Evolutionary conservation across 2,888 invertebrate species (phyloP).

Genomic region (Caenorhabditis parvicauda): DNA sequence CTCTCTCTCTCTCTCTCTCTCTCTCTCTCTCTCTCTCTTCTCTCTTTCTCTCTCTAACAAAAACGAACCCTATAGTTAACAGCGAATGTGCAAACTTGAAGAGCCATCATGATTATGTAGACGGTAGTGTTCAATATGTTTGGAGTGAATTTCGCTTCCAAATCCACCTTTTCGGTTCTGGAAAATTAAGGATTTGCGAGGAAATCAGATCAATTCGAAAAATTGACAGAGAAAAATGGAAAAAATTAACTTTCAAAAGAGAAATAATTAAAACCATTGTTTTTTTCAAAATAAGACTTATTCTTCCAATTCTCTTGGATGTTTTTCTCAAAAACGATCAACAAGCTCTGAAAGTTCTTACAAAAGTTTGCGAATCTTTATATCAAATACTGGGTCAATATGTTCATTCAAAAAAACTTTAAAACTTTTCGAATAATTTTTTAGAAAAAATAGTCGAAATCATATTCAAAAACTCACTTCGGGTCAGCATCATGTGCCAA

Average conservation of each 20-base stretch:
- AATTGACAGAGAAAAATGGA: conserved; percentile 4
- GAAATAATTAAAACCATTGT: background rate
- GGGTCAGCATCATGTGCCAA: conserved; percentile 63
- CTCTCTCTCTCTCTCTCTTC: too few species aligned
- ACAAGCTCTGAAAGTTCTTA: background rate
- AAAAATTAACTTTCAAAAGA: background rate
- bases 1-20: background rate
- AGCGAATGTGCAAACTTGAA: conserved; percentile 96
- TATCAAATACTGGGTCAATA: background rate
- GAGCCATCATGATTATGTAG: conserved; percentile 92
- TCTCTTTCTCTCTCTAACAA: too few species aligned
- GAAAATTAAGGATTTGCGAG: conserved; percentile 24
- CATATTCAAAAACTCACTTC: conserved; percentile 26
- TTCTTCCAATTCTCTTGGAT: too few species aligned
- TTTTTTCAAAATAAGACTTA: too few species aligned
- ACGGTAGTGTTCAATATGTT: conserved; percentile 95
- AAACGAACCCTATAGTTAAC: conserved; percentile 89
- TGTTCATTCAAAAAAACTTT: background rate
- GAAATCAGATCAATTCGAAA: background rate
- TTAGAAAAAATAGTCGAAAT: background rate
- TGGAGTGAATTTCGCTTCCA: conserved; percentile 74
- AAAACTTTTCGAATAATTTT: conserved; percentile 1
- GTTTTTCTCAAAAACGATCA: too few species aligned
- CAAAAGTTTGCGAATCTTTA: background rate
- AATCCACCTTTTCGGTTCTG: conserved; percentile 51